A percentile compares a stretch with the other conserved stretches of the same genome.
Conservation (phyloP, 2,113 vertebrate genomes). For the Progne subis region DNA sequence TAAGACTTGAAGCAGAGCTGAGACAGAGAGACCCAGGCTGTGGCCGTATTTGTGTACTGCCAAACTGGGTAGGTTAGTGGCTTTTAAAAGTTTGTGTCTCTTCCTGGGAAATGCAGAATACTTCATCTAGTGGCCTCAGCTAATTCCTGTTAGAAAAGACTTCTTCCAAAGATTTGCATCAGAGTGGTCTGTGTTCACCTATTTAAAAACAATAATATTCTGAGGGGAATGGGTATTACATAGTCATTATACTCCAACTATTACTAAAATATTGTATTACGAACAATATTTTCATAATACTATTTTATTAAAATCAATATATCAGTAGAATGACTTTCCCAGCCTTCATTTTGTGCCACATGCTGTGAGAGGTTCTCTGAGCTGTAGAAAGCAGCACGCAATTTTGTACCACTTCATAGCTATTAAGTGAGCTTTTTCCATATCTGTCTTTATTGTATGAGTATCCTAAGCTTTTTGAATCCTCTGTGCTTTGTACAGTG, state of each 20-base stretch:
- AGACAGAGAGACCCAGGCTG: not conserved
- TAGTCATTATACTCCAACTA: not conserved
- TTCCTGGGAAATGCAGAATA: not conserved
- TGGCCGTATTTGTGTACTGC: not conserved
- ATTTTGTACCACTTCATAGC: not conserved
- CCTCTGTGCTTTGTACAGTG: not conserved
- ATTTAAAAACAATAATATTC: not conserved
- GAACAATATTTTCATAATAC: constrained; percentile 7
- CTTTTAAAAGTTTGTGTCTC: not conserved
- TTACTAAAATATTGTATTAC: constrained; percentile 39
- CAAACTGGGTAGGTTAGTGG: not conserved
- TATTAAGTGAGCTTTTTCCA: not conserved
- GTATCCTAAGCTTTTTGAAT: not conserved
- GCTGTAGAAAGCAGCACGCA: not conserved
- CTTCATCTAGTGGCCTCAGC: not conserved
- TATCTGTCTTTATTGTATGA: not conserved
- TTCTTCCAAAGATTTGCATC: not conserved
- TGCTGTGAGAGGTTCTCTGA: not conserved
- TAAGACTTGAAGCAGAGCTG: not conserved
- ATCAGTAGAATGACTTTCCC: constrained; percentile 29
- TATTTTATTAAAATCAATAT: constrained; percentile 57
- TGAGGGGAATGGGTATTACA: not conserved
- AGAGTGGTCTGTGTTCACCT: not conserved
- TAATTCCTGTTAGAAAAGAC: not conserved
- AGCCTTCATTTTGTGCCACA: not conserved